Conservation (phyloP, 2,113 vertebrate genomes). For the Cyprinodon brontotheroides region DNA sequence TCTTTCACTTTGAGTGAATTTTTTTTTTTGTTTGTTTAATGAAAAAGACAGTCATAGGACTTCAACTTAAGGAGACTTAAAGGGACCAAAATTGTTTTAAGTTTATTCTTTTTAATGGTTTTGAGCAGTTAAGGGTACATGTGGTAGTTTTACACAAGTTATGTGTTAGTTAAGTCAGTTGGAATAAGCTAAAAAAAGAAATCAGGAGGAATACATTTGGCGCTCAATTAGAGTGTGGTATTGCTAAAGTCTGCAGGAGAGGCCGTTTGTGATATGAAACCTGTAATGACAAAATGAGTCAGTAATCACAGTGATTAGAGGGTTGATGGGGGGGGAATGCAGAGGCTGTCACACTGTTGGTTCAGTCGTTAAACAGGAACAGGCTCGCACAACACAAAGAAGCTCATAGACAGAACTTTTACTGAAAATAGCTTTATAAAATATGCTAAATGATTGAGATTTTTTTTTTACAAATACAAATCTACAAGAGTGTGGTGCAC, state of each 20-base stretch:
- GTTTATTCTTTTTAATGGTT: neutral
- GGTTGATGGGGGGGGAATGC: slow-evolving; percentile 44
- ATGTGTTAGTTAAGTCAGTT: neutral
- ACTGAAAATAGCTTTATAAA: neutral
- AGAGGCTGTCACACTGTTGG: slow-evolving; percentile 20
- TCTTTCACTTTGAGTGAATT: slow-evolving; percentile 18
- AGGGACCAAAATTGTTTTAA: neutral
- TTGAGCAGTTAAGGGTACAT: neutral
- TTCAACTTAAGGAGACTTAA: neutral
- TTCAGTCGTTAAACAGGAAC: slow-evolving; percentile 19
- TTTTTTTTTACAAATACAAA: neutral
- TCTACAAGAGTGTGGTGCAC: neutral
- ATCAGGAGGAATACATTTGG: neutral
- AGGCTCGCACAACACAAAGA: slow-evolving; percentile 21
- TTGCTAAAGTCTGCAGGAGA: slow-evolving; percentile 3
- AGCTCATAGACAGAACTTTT: slow-evolving; percentile 3
- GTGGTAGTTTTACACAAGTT: no score
- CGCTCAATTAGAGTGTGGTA: neutral
- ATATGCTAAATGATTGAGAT: no score
- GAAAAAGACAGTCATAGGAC: neutral
- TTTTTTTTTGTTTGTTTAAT: neutral
- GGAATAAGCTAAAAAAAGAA: neutral
- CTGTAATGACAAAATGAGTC: slow-evolving; percentile 71
- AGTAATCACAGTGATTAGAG: slow-evolving; percentile 75
- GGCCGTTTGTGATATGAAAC: slow-evolving; percentile 55